Evolutionary conservation across 2,113 vertebrate genomes (phyloP).

Genomic region (Ranitomeya imitator): DNA sequence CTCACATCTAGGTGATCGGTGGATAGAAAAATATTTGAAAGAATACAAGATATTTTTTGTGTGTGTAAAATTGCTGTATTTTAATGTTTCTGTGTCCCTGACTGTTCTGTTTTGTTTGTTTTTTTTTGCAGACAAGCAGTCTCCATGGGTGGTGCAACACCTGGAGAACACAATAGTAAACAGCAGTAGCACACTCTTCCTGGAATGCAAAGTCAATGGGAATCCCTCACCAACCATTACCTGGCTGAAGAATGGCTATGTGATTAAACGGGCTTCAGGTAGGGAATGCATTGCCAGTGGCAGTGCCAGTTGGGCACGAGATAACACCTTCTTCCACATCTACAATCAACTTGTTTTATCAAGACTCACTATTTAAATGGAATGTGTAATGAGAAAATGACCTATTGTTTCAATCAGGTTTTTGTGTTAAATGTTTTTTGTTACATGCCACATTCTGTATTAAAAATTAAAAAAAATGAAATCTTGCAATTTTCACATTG

Average conservation of each 20-base stretch:
- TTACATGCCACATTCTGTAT: too few relatives aligned
- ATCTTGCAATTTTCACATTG: too few relatives aligned
- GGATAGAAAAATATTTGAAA: neutral
- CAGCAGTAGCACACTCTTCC: slow-evolving; percentile 82
- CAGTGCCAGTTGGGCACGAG: neutral
- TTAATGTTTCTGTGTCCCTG: neutral
- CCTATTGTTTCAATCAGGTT: too few relatives aligned
- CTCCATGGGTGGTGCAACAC: slow-evolving; percentile 78
- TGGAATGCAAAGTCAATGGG: slow-evolving; percentile 78
- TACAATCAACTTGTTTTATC: neutral
- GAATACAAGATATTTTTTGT: neutral
- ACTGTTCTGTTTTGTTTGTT: neutral
- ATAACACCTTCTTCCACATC: neutral
- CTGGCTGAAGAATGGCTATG: slow-evolving; percentile 82
- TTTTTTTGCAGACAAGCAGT: slow-evolving; percentile 70
- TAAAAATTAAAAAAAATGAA: too few relatives aligned
- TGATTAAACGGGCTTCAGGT: slow-evolving; percentile 81
- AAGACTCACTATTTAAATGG: neutral
- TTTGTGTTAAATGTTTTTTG: too few relatives aligned
- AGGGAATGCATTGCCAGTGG: slow-evolving; percentile 22
- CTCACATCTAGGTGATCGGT: neutral
- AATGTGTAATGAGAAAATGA: too few relatives aligned
- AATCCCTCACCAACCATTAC: slow-evolving; percentile 74
- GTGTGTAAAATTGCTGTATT: neutral
- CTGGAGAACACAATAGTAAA: slow-evolving; percentile 84